Evolutionary conservation across 2,888 invertebrate genomes (phyloP), one percentile per base, ranked within the genome.

Genomic region (Eupithecia subumbrata): DNA sequence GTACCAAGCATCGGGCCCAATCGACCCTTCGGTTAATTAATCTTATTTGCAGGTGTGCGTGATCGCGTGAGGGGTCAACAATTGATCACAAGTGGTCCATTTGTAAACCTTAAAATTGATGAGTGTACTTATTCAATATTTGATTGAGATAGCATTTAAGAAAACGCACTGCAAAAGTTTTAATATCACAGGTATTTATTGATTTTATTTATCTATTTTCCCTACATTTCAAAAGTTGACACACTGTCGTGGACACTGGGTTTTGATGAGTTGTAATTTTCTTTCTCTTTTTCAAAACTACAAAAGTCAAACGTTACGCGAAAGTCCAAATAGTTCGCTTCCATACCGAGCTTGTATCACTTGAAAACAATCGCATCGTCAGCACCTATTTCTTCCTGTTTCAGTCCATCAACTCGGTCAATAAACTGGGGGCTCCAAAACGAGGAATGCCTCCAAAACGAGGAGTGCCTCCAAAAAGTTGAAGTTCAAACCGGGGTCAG

Each of bases 1-100:
- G 87, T 85, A 69, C 16, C n/a, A 67, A 64, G 64, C 34, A 30
- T 63, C 40, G 73, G 56, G 72, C 48, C 70, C 48, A 60, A 72
- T 76, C 63, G 74, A 73, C 77, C 77, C 78, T 66, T 69, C 77
- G 80, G 82, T 84, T 85, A 86, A 87, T 87, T 87, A 86, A 86
- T 84, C 79, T 82, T 76, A 80, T 56, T 79, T 74, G 22, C 78
- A 81, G 78, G 82, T 78, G 79, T 77, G 79, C 63, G 78, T 79
- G 76, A 25, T 64, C 48, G 72, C 34, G 16, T 34, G 30, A 64
- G 64, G 64, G 64, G 64, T 25, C 22, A 60, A 64, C 64, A 64
- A 64, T 34, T 34, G 60, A 60, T 60, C 25, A 25, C 25, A 25
- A 60, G 60, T 60, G 60, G 60, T 60, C 60, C n/a, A 18, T 25